phyloP scores from a whole-genome alignment of 2,888 invertebrate genomes.

The Philhelius pedissequus region DNA sequence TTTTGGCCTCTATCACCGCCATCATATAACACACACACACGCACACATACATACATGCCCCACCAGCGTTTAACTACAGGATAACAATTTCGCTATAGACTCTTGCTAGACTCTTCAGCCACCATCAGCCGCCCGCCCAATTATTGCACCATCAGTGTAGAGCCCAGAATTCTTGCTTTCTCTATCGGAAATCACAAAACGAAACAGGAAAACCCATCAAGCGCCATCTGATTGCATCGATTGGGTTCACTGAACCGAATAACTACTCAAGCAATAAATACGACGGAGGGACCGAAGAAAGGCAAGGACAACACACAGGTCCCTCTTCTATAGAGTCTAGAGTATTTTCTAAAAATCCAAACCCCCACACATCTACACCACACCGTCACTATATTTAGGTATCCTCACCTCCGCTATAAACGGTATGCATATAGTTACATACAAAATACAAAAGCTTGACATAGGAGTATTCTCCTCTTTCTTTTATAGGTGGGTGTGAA shows the following conservation, averaged over 20 bases:
- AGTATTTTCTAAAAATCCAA: conserved; percentile 18
- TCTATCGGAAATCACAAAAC: conserved; percentile 64
- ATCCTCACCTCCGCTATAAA: too few relatives aligned
- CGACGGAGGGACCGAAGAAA: not conserved
- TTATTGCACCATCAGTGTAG: not conserved
- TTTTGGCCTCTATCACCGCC: not conserved
- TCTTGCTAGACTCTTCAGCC: not conserved
- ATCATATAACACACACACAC: not conserved
- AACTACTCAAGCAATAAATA: conserved; percentile 58
- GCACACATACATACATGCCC: not conserved
- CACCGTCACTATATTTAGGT: too few relatives aligned
- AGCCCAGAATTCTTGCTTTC: conserved; percentile 32
- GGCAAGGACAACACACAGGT: not conserved
- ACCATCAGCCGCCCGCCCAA: not conserved
- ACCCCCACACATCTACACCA: not conserved
- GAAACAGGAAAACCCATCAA: conserved; percentile 68
- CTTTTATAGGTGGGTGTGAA: conserved; percentile 24
- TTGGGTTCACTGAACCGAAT: conserved; percentile 67
- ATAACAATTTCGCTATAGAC: conserved; percentile 36
- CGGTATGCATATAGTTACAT: too few relatives aligned
- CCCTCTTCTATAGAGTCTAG: not conserved
- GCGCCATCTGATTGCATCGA: conserved; percentile 67
- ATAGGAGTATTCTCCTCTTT: conserved; percentile 10
- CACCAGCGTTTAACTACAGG: conserved; percentile 29
- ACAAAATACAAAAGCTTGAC: conserved; percentile 3